Evolutionary conservation across 2,113 vertebrate species (phyloP).

Genomic region (Toxotes chatareus): DNA sequence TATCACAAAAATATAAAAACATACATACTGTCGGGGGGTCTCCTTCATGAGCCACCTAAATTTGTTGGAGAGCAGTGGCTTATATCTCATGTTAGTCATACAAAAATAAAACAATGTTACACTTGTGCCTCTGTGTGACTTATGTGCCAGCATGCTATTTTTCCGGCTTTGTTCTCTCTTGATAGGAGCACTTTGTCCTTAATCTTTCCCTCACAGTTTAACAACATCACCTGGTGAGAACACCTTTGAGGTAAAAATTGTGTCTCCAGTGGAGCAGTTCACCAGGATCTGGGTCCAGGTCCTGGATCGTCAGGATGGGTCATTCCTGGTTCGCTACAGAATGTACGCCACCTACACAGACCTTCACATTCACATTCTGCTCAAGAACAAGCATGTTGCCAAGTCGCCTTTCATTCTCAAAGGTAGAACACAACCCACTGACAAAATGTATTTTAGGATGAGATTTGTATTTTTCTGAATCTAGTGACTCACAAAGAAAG

Average conservation of each 20-base stretch:
- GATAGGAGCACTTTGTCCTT: not conserved
- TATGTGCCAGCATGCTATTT: not conserved
- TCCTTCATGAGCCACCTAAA: too few relatives aligned
- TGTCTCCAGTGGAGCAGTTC: slow-evolving; percentile 90
- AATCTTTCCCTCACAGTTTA: slow-evolving; percentile 82
- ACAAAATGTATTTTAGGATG: not conserved
- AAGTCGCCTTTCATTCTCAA: slow-evolving; percentile 92
- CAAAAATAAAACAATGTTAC: too few relatives aligned
- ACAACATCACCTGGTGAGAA: slow-evolving; percentile 92
- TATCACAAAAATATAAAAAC: too few relatives aligned
- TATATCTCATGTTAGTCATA: too few relatives aligned
- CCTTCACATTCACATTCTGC: slow-evolving; percentile 89
- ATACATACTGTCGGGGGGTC: too few relatives aligned
- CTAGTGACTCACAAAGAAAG: not conserved
- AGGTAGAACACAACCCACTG: slow-evolving; percentile 82
- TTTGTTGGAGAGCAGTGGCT: too few relatives aligned
- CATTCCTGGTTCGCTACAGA: slow-evolving; percentile 95
- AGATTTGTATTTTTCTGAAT: not conserved
- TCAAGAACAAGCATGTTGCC: slow-evolving; percentile 86
- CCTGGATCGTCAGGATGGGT: slow-evolving; percentile 95
- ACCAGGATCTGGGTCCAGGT: slow-evolving; percentile 94
- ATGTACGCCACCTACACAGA: slow-evolving; percentile 96
- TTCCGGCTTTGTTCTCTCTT: not conserved
- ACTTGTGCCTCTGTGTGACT: not conserved
- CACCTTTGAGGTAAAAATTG: slow-evolving; percentile 91